A percentile compares a stretch with the other conserved stretches of the same genome.
These are phyloP conservation scores for Zootermopsis nevadensis DNA, from an alignment of 2,888 invertebrate species.

Conservation along the genomic window DNA sequence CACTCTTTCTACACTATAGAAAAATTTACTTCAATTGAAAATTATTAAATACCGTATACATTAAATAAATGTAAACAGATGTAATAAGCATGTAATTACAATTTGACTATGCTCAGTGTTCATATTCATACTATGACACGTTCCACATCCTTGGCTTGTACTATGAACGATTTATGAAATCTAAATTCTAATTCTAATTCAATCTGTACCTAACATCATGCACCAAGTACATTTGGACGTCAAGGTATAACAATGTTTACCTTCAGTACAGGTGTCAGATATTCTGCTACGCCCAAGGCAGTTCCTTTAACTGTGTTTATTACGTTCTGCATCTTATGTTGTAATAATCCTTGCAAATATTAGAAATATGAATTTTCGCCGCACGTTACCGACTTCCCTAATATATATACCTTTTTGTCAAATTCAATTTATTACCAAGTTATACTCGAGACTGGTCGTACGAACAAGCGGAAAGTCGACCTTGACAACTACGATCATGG, in stretches of 20 bases:
- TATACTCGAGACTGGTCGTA: too few species aligned
- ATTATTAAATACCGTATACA: too few species aligned
- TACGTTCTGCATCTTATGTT: slow-evolving; percentile 89
- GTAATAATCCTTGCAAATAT: neutral
- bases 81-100: too few species aligned
- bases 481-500: neutral
- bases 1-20: too few species aligned
- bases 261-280: slow-evolving; percentile 95
- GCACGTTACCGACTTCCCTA: neutral
- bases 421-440: neutral
- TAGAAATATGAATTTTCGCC: neutral
- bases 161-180: too few species aligned
- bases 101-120: too few species aligned
- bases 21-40: too few species aligned
- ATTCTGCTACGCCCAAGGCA: slow-evolving; percentile 95
- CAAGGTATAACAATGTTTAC: slow-evolving; percentile 64
- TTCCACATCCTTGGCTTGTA: too few species aligned
- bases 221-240: neutral
- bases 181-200: too few species aligned
- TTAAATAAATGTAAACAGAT: too few species aligned
- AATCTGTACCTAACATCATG: neutral
- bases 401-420: neutral
- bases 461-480: neutral
- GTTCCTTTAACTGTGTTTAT: slow-evolving; percentile 96
- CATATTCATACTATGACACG: too few species aligned